Base-by-base conservation (phyloP, 64 coral and sea anemone genomes). In the Trachythela sp. region DNA sequence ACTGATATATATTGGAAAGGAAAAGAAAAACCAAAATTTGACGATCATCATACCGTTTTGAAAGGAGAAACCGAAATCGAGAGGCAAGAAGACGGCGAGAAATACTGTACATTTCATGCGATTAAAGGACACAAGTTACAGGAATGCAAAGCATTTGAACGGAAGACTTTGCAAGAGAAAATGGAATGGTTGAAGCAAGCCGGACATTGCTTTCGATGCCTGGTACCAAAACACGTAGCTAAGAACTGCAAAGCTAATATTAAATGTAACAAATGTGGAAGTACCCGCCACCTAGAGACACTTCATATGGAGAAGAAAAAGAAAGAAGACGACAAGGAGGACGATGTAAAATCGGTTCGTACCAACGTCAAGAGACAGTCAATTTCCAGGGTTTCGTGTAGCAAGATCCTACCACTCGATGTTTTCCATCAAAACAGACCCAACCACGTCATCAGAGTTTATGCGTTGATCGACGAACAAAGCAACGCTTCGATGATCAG, bases 141-240 rank as follows among this genome's bases (percentile, higher is more conserved):
- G 26, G 75, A 80, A 35, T 80, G 75, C 33, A 80, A 37, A 40
- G 37, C 31, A 9, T 80, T 80, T 15, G 75, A 5, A 37, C 32
- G 13, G 3, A 80, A 37, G 75, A 20, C 31, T 11, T 40, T 80
- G 75, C 27, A 80, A 6, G 75, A 80, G 54, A 35, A 31, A 15
- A 88, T 59, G 27, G 87, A 88, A 9, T 88, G 87, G 87, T 40
- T 88, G 8, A 88, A 88, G 87, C 38, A 37, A 31, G 20, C 86
- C 15, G 87, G 87, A 0, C 87, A 42, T n/a, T 88, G 87, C 15
- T 88, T 88, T 22, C 15, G 67, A 22, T 88, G 87, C n/a, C 40
- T 88, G 8, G 68, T 45, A 48, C 33, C 59, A 5, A 87, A 87
- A 42, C 87, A 88, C 14, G 40, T 41, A 30, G 87, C 64, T 48